These are phyloP conservation scores for Rhincodon typus DNA, from an alignment of 2,797 vertebrate genomes.

Conservation along the genomic window DNA sequence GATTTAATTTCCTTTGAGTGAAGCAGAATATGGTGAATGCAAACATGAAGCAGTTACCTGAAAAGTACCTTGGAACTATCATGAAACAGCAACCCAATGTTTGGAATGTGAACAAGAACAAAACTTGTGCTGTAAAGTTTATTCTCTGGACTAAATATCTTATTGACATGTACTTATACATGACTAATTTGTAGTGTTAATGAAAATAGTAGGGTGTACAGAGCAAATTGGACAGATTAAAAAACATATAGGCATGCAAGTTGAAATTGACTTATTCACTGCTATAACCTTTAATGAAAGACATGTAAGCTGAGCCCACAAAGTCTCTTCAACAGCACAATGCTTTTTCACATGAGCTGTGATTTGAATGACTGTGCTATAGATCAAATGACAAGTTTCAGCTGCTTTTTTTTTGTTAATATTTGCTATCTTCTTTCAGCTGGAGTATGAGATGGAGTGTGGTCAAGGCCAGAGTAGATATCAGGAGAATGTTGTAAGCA, in stretches of 20 bases:
- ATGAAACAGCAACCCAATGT: neutral
- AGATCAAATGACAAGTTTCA: neutral
- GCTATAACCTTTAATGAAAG: neutral
- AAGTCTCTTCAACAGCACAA: neutral
- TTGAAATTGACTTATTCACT: too few species aligned
- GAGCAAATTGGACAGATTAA: neutral
- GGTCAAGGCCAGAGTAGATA: slow-evolving; percentile 28
- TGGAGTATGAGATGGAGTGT: slow-evolving; percentile 20
- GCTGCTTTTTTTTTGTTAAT: slow-evolving; percentile 16
- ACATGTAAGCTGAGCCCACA: neutral
- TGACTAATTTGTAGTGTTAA: neutral
- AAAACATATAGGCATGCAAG: neutral
- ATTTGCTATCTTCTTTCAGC: slow-evolving; percentile 21
- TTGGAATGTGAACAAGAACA: neutral
- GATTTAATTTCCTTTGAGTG: neutral
- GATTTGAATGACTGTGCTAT: neutral
- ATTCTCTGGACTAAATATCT: neutral
- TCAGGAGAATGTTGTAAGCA: slow-evolving; percentile 1
- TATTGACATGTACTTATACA: neutral
- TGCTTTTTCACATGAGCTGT: too few species aligned
- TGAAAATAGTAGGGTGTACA: too few species aligned
- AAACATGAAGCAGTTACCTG: neutral
- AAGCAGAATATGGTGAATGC: neutral
- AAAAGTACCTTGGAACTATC: neutral
- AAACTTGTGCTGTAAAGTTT: neutral